These are phyloP conservation scores for Hycleus cichorii DNA, from an alignment of 1,140 invertebrate genomes.

Conservation along the genomic window DNA sequence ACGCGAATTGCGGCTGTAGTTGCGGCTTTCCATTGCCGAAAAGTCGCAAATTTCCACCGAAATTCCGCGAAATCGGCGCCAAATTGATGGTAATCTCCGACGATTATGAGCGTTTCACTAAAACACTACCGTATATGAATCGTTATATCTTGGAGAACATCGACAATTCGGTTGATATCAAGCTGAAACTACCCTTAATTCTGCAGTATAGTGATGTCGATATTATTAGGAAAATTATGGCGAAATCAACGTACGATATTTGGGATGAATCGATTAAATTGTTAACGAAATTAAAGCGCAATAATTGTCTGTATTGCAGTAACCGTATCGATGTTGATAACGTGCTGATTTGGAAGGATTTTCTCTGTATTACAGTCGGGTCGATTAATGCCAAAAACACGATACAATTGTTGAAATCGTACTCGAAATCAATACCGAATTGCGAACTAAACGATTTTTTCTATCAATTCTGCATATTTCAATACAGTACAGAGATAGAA, in stretches of 20 bases:
- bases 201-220: slow-evolving; percentile 33
- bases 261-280: slow-evolving; percentile 31
- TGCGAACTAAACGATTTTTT: slow-evolving; percentile 34
- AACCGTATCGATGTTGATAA: slow-evolving; percentile 25
- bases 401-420: slow-evolving; percentile 33
- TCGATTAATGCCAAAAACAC: slow-evolving; percentile 34
- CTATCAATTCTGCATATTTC: slow-evolving; percentile 38
- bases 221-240: slow-evolving; percentile 23
- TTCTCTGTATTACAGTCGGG: slow-evolving; percentile 35
- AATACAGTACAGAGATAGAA: slow-evolving; percentile 7
- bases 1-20: slow-evolving; percentile 20
- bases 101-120: slow-evolving; percentile 18
- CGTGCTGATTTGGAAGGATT: slow-evolving; percentile 35
- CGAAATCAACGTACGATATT: slow-evolving; percentile 30
- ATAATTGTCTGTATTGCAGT: slow-evolving; percentile 39
- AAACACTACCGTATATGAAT: slow-evolving; percentile 31
- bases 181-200: slow-evolving; percentile 24
- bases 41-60: slow-evolving; percentile 17
- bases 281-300: slow-evolving; percentile 33
- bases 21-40: slow-evolving; percentile 36
- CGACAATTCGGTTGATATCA: slow-evolving; percentile 13
- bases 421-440: slow-evolving; percentile 36
- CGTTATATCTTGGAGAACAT: slow-evolving; percentile 19
- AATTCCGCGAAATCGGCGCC: slow-evolving; percentile 24
- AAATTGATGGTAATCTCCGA: slow-evolving; percentile 19